Percentiles rank a stretch among this genome's conserved stretches.
These are phyloP conservation scores for Hirtodrosophila trivittata DNA, from an alignment of 2,888 invertebrate species.

Conservation along the genomic window DNA sequence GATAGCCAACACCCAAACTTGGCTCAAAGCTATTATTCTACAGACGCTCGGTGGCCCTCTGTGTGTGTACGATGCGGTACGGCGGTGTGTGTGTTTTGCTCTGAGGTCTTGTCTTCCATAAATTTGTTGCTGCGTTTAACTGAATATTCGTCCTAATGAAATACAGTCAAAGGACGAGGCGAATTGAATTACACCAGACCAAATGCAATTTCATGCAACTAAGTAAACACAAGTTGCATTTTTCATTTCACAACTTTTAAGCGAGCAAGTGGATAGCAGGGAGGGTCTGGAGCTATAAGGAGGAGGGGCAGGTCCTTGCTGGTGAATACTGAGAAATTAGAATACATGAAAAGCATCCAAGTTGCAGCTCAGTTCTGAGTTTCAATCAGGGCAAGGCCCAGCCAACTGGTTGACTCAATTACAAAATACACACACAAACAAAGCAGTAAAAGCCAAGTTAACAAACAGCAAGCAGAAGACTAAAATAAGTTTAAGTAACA, in stretches of 20 bases:
- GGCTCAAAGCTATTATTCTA: constrained; percentile 20
- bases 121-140: constrained; percentile 56
- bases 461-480: constrained; percentile 10
- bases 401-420: constrained; percentile 35
- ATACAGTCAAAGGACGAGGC: constrained; percentile 55
- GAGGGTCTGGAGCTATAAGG: too few species aligned
- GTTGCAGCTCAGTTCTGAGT: constrained; percentile 13
- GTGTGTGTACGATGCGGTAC: background rate
- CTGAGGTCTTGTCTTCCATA: constrained; percentile 25
- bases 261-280: background rate
- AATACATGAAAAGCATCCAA: constrained; percentile 10
- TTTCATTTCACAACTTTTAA: constrained; percentile 32
- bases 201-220: constrained; percentile 72
- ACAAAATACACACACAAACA: constrained; percentile 21
- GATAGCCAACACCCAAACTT: constrained; percentile 23
- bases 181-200: constrained; percentile 63
- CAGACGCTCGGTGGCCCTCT: background rate
- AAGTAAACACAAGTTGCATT: constrained; percentile 68
- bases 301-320: too few species aligned
- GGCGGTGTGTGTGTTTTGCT: constrained; percentile 7
- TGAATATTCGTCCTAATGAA: constrained; percentile 51
- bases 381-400: constrained; percentile 37
- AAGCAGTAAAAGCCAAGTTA: constrained; percentile 23
- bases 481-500: constrained; percentile 16
- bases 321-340: constrained; percentile 61